Percentiles rank a stretch among this genome's conserved stretches.
phyloP scores from a whole-genome alignment of 2,113 vertebrate genomes.

The Lepus americanus region DNA sequence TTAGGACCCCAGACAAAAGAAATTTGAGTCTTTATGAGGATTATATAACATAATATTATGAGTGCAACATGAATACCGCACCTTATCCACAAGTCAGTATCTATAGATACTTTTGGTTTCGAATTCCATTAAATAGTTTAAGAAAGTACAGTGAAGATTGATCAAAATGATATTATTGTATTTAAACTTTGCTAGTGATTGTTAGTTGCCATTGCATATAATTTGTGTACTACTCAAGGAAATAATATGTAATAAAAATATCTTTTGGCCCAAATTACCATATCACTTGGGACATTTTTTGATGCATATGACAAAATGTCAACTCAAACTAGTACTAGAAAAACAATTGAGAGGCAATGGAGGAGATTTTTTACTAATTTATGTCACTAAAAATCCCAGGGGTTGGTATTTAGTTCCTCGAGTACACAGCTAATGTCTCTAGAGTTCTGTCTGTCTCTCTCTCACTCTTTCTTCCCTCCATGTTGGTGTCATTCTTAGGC shows the following conservation, averaged over 20 bases:
- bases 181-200: not conserved
- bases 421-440: not conserved
- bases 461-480: not conserved
- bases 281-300: not conserved
- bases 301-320: not conserved
- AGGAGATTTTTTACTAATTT: too few relatives aligned
- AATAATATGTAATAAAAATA: slow-evolving; percentile 23
- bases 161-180: slow-evolving; percentile 2
- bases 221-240: not conserved
- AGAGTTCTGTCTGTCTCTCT: not conserved
- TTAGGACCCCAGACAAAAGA: not conserved
- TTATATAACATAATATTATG: not conserved
- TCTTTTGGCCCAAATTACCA: not conserved
- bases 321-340: not conserved
- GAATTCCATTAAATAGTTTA: not conserved
- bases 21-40: not conserved
- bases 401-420: not conserved
- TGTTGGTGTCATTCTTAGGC: not conserved
- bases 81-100: not conserved
- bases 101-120: not conserved
- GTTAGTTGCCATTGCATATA: not conserved
- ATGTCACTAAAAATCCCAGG: not conserved
- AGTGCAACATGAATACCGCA: not conserved
- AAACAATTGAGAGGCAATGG: not conserved
- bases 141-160: not conserved